Evolutionary conservation across 2,888 invertebrate species (phyloP).

Genomic region (Lasioglossum pauxillum): DNA sequence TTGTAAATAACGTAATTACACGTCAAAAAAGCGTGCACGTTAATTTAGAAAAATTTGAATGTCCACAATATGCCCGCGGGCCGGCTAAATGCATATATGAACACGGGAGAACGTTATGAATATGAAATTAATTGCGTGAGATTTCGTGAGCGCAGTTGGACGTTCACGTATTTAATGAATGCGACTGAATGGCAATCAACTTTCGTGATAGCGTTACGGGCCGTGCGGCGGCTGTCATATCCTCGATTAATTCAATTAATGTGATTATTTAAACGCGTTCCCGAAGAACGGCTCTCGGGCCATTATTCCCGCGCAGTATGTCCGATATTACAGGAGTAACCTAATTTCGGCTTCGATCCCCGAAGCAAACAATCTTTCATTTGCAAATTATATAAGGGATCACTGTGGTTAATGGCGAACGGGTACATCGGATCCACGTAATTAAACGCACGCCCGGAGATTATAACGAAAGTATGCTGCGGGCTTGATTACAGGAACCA

Average conservation of each 20-base stretch:
- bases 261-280: neutral
- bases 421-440: neutral
- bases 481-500: neutral
- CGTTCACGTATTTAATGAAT: neutral
- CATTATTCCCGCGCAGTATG: neutral
- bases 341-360: neutral
- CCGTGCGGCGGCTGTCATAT: neutral
- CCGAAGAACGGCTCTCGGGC: neutral
- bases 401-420: neutral
- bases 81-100: neutral
- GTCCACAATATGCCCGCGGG: neutral
- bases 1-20: conserved; percentile 12
- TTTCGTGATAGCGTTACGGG: neutral
- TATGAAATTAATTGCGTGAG: conserved; percentile 14
- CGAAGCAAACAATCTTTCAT: neutral
- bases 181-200: neutral
- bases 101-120: neutral
- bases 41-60: neutral
- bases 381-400: neutral
- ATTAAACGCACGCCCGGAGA: neutral
- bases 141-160: neutral
- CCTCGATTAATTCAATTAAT: conserved; percentile 17
- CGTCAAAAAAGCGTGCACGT: neutral
- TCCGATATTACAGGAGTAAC: neutral
- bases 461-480: neutral